phyloP scores from a whole-genome alignment of 2,888 invertebrate genomes.

The Amphimallon solstitiale region DNA sequence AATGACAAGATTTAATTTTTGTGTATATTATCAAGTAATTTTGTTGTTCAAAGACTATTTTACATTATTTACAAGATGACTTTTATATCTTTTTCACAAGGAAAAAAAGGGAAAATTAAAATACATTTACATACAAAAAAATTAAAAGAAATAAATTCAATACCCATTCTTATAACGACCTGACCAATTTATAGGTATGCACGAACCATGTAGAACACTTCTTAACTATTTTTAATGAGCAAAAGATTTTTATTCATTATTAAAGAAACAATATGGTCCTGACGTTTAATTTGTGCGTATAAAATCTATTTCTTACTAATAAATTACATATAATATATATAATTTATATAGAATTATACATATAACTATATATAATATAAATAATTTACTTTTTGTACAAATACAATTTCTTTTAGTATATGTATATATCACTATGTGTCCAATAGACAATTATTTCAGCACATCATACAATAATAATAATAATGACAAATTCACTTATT shows the following conservation, averaged over 20 bases:
- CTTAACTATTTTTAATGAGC: not conserved
- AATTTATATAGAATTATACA: constrained; percentile 9
- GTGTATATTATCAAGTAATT: constrained; percentile 8
- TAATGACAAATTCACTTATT: constrained; percentile 27
- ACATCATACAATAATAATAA: constrained; percentile 18
- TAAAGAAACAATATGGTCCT: constrained; percentile 27
- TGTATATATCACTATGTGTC: constrained; percentile 16
- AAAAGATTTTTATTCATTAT: not conserved
- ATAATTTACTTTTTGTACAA: constrained; percentile 29
- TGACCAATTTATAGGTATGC: constrained; percentile 45
- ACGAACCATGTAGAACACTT: not conserved
- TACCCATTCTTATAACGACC: constrained; percentile 43
- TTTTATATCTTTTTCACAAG: constrained; percentile 11
- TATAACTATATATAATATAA: constrained; percentile 14
- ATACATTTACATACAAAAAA: constrained; percentile 17
- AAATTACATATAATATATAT: constrained; percentile 35
- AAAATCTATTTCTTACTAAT: constrained; percentile 45
- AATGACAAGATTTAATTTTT: constrained; percentile 17
- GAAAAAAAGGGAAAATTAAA: constrained; percentile 15
- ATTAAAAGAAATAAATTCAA: constrained; percentile 51
- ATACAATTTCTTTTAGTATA: too few species aligned
- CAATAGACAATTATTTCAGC: constrained; percentile 18
- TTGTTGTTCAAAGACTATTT: constrained; percentile 48
- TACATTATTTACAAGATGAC: constrained; percentile 61
- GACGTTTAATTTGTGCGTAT: constrained; percentile 47